Base-by-base conservation (phyloP, 1,140 invertebrate genomes). In the Lucilia cuprina region DNA sequence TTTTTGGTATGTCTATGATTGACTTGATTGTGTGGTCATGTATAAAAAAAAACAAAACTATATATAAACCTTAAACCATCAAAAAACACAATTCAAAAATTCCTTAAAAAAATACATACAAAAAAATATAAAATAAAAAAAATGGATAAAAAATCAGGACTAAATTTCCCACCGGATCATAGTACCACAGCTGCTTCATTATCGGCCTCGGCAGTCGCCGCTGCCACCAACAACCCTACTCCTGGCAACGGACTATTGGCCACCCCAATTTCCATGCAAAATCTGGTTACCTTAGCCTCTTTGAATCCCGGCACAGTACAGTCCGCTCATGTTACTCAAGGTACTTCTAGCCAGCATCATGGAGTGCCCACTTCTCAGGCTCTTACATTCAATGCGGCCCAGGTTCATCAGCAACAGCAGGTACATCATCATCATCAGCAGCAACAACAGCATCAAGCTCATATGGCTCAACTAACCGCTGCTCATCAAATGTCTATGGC, bases 181-280 rank as follows among this genome's bases (percentile, higher is more conserved):
- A 90, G 89, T 89, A 88, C 89, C 86, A 85, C 85, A 86, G 86
- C 85, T 70, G 85, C 88, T 87, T 84, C 87, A 88, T 47, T 88
- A 90, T 88, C 89, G 87, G 87, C 86, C 87, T 34, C 85, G 49
- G 49, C 80, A 74, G 74, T 50, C 19, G 55, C 21, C 21, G 55
- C 82, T 19, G 50, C 83, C 34, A 47, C 90, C 82, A 25, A 74
- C 74, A 55, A 47, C 82, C 80, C 88, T 88, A 86, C 86, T 90
- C 74, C 87, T 88, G 85, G 86, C 89, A 74, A 87, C 89, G 92
- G 93, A 90, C 90, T 93, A 90, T 87, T 93, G 89, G 87, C 91
- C 78, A 91, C 96, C 89, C 95, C 96, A 74, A 96, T 97, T 93
- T 96, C 96, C 87, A 95, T 97, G 93, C 97, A 97, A 92, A 98